Evolutionary conservation across 2,113 vertebrate genomes (phyloP).

Genomic region (Petrocephalus zakoni): DNA sequence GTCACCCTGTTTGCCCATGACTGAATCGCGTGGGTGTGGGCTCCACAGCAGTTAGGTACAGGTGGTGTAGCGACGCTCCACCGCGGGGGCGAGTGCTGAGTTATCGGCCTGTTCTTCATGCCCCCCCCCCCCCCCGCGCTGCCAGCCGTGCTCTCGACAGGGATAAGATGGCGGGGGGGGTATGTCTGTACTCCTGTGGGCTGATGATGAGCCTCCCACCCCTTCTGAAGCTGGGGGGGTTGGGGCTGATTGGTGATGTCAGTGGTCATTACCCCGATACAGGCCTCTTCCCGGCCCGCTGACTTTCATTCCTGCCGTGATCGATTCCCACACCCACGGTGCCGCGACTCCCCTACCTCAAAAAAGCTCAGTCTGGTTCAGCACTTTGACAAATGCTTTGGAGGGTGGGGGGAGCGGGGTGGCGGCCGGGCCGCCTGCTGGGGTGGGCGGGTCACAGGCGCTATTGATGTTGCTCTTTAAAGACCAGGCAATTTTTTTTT

Average conservation of each 20-base stretch:
- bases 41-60: not conserved
- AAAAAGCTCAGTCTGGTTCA: not conserved
- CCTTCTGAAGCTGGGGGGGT: not conserved
- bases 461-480: not conserved
- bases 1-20: not conserved
- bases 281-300: not conserved
- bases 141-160: not conserved
- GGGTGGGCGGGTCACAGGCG: not conserved
- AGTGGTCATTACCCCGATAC: not conserved
- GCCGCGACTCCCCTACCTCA: not conserved
- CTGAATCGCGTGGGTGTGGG: not conserved
- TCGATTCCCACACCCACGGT: not conserved
- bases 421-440: not conserved
- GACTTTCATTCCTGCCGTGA: not conserved
- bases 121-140: not conserved
- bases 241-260: no score
- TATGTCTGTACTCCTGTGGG: not conserved
- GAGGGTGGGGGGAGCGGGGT: not conserved
- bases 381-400: not conserved
- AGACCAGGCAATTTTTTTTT: not conserved
- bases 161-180: not conserved
- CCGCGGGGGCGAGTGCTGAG: not conserved
- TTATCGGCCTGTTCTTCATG: not conserved
- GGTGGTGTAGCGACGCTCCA: not conserved
- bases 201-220: not conserved